These are phyloP conservation scores for Amblyopsis rosae DNA, from an alignment of 2,113 vertebrate species.

Conservation along the genomic window DNA sequence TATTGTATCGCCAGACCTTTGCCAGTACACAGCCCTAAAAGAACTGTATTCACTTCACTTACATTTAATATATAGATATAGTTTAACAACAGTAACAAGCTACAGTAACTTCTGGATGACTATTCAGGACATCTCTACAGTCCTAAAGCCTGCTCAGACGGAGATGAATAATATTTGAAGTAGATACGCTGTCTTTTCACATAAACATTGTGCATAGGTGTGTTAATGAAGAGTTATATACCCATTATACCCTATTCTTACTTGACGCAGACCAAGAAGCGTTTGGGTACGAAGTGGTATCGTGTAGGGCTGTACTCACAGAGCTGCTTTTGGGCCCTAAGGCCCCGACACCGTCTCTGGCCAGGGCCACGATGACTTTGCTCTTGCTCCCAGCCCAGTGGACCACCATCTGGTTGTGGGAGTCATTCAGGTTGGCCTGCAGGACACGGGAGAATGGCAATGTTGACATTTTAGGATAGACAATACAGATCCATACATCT, in stretches of 20 bases:
- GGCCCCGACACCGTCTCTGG: constrained; percentile 88
- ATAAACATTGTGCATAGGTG: neutral
- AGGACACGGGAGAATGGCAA: constrained; percentile 27
- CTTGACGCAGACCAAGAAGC: neutral
- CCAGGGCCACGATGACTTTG: constrained; percentile 94
- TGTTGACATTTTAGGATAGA: neutral
- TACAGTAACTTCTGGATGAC: too few relatives aligned
- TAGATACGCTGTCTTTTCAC: too few relatives aligned
- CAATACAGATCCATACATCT: neutral
- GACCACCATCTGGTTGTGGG: constrained; percentile 98
- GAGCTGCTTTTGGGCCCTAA: constrained; percentile 88
- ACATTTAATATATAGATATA: too few relatives aligned
- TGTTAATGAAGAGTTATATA: neutral
- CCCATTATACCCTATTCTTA: neutral
- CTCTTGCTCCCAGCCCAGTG: constrained; percentile 98
- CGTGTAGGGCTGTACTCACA: constrained; percentile 75
- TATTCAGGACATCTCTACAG: too few relatives aligned
- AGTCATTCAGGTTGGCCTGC: constrained; percentile 95
- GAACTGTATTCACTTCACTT: too few relatives aligned
- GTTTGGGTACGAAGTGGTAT: neutral
- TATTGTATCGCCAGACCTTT: too few relatives aligned
- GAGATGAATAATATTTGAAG: too few relatives aligned
- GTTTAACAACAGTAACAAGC: too few relatives aligned
- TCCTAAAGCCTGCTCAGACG: too few relatives aligned
- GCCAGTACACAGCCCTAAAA: too few relatives aligned